Conservation (phyloP, 2,113 vertebrate species). For the Eretmochelys imbricata region DNA sequence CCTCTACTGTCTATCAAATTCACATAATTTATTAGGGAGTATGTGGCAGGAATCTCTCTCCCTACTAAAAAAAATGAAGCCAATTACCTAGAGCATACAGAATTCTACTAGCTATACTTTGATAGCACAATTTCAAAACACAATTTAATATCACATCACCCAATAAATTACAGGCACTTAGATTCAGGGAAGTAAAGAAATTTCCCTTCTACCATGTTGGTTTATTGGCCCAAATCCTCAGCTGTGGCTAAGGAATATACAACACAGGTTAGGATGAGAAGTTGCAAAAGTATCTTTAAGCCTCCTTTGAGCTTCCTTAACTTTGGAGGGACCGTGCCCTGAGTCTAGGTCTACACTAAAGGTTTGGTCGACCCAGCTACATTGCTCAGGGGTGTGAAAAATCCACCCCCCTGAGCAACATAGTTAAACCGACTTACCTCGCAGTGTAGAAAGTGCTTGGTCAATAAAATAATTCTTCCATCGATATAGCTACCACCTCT, state of each 20-base stretch:
- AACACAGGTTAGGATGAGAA: neutral
- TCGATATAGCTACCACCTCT: neutral
- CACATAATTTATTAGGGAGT: neutral
- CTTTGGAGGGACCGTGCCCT: neutral
- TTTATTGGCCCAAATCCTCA: neutral
- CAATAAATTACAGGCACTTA: neutral
- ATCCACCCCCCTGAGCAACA: neutral
- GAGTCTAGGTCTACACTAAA: neutral
- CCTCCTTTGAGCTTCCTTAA: neutral
- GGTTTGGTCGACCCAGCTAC: neutral
- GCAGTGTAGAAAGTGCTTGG: too few relatives aligned
- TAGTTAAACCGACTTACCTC: neutral
- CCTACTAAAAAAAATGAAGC: neutral
- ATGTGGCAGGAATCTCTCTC: neutral
- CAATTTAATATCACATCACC: neutral
- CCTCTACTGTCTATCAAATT: neutral
- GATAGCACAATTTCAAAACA: neutral
- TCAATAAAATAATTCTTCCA: neutral
- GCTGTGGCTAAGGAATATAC: neutral
- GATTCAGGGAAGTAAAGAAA: neutral
- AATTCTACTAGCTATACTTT: neutral
- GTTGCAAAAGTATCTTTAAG: neutral
- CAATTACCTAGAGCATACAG: neutral
- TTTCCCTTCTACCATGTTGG: neutral
- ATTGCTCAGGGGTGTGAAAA: neutral